Base-by-base conservation (phyloP, 2,888 invertebrate species). In the Thereva unica region DNA sequence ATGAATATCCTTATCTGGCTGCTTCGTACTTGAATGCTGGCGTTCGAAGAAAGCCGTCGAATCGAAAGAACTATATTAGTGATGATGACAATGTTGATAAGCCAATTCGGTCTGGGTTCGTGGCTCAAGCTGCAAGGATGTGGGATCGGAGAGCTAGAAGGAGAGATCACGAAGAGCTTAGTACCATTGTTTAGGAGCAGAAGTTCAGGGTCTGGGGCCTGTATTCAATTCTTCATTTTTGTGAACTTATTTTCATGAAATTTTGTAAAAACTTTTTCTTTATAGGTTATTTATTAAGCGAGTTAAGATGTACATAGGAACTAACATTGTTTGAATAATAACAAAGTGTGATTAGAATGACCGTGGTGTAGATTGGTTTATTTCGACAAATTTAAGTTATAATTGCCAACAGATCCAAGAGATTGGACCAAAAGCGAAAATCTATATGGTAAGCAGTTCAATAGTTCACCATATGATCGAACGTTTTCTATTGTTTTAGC, bases 81-180 rank as follows among this genome's bases (percentile, higher is more conserved):
- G 54, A 68, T 41, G 68, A 67, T 9, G 63, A 67, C 9, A 67
- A 68, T 63, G 23, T 67, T 12, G 67, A 67, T 56, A 54, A 66
- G 23, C 67, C 70, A 7, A 55, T 67, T 8, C 52, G 54, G 37
- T 38, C 64, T 9, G 72, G 72, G 4, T 71, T 71, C 56, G 72
- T 72, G 4, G 69, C 69, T 6, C 68, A 69, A 40, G 71, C 70
- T 2, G 70, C 72, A 5, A 66, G 68, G 63, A 69, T 71, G 67
- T 72, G 72, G 72, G 71, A 72, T 41, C 54, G 63, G 42, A 53
- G 65, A 49, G 66, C 68, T 4, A 63, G 54, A 42, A 64, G 10
- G 7, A 37, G 12, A 7, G 35, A 37, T 6, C n/a, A 12, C 0
- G 42, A 56, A 42, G 50, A 63, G 23, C 37, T 67, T 34, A 66